A percentile compares a stretch with the other conserved stretches of the same genome.
Evolutionary conservation across 2,113 vertebrate genomes (phyloP).

Genomic region (Hepsetus odoe): DNA sequence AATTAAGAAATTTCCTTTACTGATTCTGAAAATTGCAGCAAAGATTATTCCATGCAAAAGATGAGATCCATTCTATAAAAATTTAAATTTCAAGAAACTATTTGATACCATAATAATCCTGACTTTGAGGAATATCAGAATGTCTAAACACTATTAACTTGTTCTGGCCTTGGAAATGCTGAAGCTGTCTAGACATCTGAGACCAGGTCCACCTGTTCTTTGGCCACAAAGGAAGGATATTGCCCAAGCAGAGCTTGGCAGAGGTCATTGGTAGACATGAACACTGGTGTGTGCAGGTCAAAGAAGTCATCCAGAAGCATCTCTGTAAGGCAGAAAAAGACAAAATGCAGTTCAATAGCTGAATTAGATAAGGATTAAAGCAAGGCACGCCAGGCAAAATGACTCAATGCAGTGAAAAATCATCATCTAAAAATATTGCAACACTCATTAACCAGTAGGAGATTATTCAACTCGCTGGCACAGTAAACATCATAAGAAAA

Average conservation of each 20-base stretch:
- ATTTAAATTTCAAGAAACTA: too few species aligned
- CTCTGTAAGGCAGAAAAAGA: constrained; percentile 77
- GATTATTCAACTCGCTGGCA: background rate
- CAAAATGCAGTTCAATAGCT: background rate
- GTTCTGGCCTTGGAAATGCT: too few species aligned
- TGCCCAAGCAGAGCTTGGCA: constrained; percentile 95
- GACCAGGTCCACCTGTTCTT: background rate
- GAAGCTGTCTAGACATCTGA: too few species aligned
- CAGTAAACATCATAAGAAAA: background rate
- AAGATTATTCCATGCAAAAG: too few species aligned
- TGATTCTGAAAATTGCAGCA: too few species aligned
- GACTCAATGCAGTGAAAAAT: background rate
- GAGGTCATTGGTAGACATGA: constrained; percentile 94
- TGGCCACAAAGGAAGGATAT: constrained; percentile 85
- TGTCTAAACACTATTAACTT: too few species aligned
- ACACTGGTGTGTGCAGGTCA: constrained; percentile 95
- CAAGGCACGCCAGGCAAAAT: background rate
- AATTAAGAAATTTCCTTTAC: too few species aligned
- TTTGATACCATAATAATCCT: too few species aligned
- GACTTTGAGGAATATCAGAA: too few species aligned
- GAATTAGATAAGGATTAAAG: background rate
- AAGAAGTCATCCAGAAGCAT: constrained; percentile 95
- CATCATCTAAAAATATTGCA: background rate
- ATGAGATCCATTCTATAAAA: too few species aligned
- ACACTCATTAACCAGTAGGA: background rate